phyloP scores from a whole-genome alignment of 2,888 invertebrate genomes.

The Coenonympha glycerion region DNA sequence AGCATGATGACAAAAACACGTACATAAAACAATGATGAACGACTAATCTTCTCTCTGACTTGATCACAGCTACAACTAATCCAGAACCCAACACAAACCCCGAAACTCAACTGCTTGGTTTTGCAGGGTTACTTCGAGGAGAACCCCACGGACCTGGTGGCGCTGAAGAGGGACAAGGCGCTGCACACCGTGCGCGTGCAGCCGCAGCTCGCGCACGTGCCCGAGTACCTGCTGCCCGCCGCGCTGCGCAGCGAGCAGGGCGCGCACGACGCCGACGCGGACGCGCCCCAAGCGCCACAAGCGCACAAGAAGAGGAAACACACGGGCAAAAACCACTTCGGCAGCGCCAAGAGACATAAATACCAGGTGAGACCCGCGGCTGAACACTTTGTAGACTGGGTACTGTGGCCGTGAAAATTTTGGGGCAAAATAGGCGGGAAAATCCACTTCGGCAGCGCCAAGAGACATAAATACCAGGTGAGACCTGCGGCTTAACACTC shows the following conservation, averaged over 20 bases:
- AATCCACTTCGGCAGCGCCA: slow-evolving; percentile 52
- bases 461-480: slow-evolving; percentile 66
- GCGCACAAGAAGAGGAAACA: slow-evolving; percentile 52
- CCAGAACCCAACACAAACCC: neutral
- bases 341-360: slow-evolving; percentile 61
- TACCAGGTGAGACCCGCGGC: slow-evolving; percentile 51
- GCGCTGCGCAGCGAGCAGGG: slow-evolving; percentile 81
- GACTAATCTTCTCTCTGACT: slow-evolving; percentile 74
- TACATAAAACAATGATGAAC: slow-evolving; percentile 63
- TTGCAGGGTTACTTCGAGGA: slow-evolving; percentile 90
- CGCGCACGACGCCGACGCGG: slow-evolving; percentile 52
- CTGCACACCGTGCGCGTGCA: slow-evolving; percentile 89
- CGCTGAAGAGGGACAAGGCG: slow-evolving; percentile 89
- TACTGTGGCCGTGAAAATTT: too few species aligned
- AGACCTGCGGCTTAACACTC: neutral
- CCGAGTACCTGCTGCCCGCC: slow-evolving; percentile 92
- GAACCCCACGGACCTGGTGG: slow-evolving; percentile 90
- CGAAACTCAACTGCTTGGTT: neutral
- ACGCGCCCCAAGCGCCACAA: slow-evolving; percentile 34
- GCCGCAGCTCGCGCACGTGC: slow-evolving; percentile 91
- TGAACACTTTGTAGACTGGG: too few species aligned
- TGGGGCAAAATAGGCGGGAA: too few species aligned
- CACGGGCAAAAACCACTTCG: slow-evolving; percentile 37
- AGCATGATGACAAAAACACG: slow-evolving; percentile 44
- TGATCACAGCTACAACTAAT: neutral